These are phyloP conservation scores for Taphrorychus bicolor DNA, from an alignment of 2,888 invertebrate species.

Conservation along the genomic window DNA sequence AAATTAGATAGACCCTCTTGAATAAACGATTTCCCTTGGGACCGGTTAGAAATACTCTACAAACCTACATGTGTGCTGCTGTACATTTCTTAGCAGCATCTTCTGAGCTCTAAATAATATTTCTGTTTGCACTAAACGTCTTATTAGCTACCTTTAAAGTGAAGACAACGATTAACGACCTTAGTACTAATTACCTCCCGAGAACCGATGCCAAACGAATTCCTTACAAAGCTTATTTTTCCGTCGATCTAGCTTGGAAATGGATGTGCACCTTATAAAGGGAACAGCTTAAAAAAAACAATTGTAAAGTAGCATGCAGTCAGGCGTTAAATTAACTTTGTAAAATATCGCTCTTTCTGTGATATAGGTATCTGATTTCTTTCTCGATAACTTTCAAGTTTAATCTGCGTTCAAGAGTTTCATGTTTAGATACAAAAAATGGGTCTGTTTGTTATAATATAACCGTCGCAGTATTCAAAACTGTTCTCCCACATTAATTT, in stretches of 20 bases:
- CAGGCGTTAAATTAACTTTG: conserved; percentile 56
- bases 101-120: neutral
- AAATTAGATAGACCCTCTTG: conserved; percentile 29
- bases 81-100: neutral
- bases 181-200: neutral
- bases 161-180: neutral
- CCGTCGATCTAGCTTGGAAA: conserved; percentile 15
- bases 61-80: conserved; percentile 11
- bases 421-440: neutral
- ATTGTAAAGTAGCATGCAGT: conserved; percentile 51
- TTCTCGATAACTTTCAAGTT: conserved; percentile 32
- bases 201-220: neutral
- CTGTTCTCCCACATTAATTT: conserved; percentile 34
- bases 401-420: conserved; percentile 16
- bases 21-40: conserved; percentile 37
- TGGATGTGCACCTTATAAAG: conserved; percentile 34
- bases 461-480: neutral
- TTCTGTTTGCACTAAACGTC: neutral
- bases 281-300: conserved; percentile 47
- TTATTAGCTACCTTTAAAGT: neutral
- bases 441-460: neutral
- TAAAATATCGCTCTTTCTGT: conserved; percentile 54
- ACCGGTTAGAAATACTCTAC: conserved; percentile 22
- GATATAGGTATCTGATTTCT: conserved; percentile 41
- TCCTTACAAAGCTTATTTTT: neutral